Base-by-base conservation (phyloP, 92 coral and sea anemone genomes). In the Isaurus tuberculatus region DNA sequence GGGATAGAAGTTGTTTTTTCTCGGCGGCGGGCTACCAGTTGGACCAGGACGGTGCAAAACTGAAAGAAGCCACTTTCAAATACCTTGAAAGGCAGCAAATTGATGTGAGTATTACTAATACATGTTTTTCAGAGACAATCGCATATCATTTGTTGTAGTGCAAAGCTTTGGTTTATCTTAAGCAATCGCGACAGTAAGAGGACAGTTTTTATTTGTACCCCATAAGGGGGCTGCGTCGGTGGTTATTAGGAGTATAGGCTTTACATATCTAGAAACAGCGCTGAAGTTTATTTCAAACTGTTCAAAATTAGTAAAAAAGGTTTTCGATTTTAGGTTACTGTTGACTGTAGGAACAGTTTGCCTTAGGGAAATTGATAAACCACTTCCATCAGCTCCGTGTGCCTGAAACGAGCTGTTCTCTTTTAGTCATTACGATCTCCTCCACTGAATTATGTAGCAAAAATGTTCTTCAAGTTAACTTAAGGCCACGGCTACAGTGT, bases 21-120 rank as follows among this genome's bases (percentile, higher is more conserved):
- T 48, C 66, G 23, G 67, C 81, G 81, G 67, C 81, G 19, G 81
- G 65, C 64, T 37, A 42, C 81, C 81, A 75, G 81, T 17, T 75
- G 64, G 28, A 66, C 66, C 66, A 49, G 16, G 65, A 7, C 11
- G 30, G 81, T 36, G 65, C 36, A 63, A 46, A 33, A 63, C 49
- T 46, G 15, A 44, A 75, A 75, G 66, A 75, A 9, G 36, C 65
- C 33, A 28, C 81, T 75, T 49, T 75, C 81, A 46, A 46, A 63
- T 73, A 73, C 63, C 63, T 73, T 29, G 79, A 73, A 73, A 42
- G 79, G 30, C 79, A 40, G 33, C 79, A 55, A 42, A 42, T 73
- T 55, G 60, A 73, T 37, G 79, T 73, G 32, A 73, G 79, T 73
- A 43, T 49, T 15, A 49, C 58, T 49, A 49, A 49, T 15, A 15